These are phyloP conservation scores for Rhogogaster chlorosoma DNA, from an alignment of 2,888 invertebrate genomes.

Conservation along the genomic window DNA sequence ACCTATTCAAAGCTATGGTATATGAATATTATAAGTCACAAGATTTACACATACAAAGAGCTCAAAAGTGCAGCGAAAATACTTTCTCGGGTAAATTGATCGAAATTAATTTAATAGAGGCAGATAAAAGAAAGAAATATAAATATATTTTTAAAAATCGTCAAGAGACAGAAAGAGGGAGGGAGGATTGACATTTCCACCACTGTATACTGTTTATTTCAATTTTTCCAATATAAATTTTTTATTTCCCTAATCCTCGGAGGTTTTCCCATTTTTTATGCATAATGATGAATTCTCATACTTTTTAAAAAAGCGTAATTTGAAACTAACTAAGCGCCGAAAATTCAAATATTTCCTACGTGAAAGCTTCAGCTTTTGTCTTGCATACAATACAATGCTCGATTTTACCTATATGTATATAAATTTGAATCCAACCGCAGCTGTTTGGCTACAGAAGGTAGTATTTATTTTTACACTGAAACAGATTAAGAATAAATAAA, in stretches of 20 bases:
- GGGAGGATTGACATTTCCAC: background rate
- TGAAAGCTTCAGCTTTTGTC: background rate
- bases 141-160: background rate
- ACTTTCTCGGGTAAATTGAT: background rate
- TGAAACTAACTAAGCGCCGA: background rate
- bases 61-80: background rate
- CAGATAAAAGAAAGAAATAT: background rate
- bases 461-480: background rate
- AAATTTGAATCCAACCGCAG: background rate
- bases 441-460: background rate
- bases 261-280: background rate
- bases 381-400: background rate
- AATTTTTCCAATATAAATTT: background rate
- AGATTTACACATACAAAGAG: background rate
- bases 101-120: background rate
- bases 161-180: background rate
- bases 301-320: background rate
- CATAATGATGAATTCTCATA: background rate
- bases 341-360: background rate
- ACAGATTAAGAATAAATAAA: background rate
- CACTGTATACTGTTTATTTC: background rate
- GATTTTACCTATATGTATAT: background rate
- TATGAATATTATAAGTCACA: background rate
- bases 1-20: background rate
- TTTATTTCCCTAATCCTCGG: background rate